Conservation (phyloP, 2,113 vertebrate genomes). For the Trogon melanurus region DNA sequence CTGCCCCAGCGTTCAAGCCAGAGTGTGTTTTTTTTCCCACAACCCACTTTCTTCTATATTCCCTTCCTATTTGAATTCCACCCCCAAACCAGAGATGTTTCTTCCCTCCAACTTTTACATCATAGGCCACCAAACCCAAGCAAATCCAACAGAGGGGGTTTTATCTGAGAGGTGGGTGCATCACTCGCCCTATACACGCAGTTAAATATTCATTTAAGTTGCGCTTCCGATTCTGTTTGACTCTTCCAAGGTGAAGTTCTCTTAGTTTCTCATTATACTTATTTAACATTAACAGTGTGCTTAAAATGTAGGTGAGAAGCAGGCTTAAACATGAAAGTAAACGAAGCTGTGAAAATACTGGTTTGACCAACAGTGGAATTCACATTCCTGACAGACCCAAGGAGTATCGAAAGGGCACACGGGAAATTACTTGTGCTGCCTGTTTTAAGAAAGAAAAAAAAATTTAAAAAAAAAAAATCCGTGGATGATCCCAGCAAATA, state of each 20-base stretch:
- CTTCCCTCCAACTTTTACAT: not conserved
- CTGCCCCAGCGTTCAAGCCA: not conserved
- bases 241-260: not conserved
- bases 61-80: not conserved
- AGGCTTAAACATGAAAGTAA: not conserved
- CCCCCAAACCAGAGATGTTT: not conserved
- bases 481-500: not conserved
- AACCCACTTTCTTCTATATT: not conserved
- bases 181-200: not conserved
- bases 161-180: not conserved
- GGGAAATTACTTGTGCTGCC: not conserved
- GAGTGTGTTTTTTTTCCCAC: not conserved
- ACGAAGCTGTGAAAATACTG: not conserved
- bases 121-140: rapidly evolving
- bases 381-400: not conserved
- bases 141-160: not conserved
- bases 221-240: not conserved
- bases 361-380: not conserved
- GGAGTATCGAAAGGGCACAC: not conserved
- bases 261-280: not conserved
- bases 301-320: not conserved
- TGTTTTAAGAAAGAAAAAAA: not conserved
- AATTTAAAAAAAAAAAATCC: too few relatives aligned
- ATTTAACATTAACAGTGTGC: not conserved
- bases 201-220: not conserved